These are phyloP conservation scores for Temnothorax ravouxi DNA, from an alignment of 2,888 invertebrate genomes.

Conservation along the genomic window DNA sequence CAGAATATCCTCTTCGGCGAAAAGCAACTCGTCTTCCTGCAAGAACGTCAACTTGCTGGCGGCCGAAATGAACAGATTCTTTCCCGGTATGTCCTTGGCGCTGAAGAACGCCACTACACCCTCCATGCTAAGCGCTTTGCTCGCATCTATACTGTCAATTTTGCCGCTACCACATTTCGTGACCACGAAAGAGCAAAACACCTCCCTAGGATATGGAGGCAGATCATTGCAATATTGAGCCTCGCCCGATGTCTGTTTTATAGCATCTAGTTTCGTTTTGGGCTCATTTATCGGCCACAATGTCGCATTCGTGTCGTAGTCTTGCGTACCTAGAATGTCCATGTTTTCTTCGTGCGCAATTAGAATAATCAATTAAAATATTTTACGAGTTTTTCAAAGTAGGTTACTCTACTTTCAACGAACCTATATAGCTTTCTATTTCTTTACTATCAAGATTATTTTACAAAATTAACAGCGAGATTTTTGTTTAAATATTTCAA, in stretches of 20 bases:
- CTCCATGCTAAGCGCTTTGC: slow-evolving; percentile 89
- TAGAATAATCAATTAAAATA: not conserved
- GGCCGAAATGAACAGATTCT: slow-evolving; percentile 88
- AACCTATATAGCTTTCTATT: not conserved
- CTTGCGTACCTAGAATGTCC: slow-evolving; percentile 88
- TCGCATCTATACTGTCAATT: slow-evolving; percentile 89
- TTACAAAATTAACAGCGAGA: not conserved
- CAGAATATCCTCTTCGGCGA: slow-evolving; percentile 85
- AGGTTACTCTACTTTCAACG: not conserved
- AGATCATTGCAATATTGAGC: slow-evolving; percentile 93
- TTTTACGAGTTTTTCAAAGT: not conserved
- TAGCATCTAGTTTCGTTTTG: slow-evolving; percentile 91
- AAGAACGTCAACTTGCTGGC: slow-evolving; percentile 76
- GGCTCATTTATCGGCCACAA: slow-evolving; percentile 92
- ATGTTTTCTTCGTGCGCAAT: not conserved
- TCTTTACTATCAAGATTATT: not conserved
- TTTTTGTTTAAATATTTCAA: not conserved
- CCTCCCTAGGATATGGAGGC: slow-evolving; percentile 89
- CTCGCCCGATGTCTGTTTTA: slow-evolving; percentile 91
- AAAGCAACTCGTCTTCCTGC: slow-evolving; percentile 80
- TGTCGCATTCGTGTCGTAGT: slow-evolving; percentile 90
- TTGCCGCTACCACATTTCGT: slow-evolving; percentile 89
- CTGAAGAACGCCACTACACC: slow-evolving; percentile 90
- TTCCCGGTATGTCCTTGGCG: slow-evolving; percentile 91
- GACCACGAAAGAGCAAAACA: slow-evolving; percentile 91